Percentiles rank a stretch among this genome's conserved stretches.
Conservation (phyloP, 2,888 invertebrate species). For the Eupithecia subumbrata region DNA sequence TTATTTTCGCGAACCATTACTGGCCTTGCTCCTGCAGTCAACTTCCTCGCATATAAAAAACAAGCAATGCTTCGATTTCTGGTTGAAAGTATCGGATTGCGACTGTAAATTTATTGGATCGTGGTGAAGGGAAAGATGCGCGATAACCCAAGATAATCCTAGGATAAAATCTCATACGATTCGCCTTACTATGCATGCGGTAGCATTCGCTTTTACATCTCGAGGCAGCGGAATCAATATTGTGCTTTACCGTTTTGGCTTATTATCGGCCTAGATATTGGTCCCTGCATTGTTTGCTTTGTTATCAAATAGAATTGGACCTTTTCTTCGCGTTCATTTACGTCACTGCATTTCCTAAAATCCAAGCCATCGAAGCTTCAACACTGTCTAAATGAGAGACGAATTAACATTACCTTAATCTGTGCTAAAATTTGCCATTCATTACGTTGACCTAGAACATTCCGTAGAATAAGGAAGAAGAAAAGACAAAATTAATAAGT, state of each 20-base stretch:
- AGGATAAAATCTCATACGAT: conserved; percentile 74
- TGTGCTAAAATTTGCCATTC: background rate
- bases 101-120: conserved; percentile 35
- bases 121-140: conserved; percentile 62
- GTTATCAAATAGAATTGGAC: background rate
- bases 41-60: background rate
- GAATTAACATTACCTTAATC: background rate
- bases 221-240: conserved; percentile 50
- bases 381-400: background rate
- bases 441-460: too few species aligned
- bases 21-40: conserved; percentile 4
- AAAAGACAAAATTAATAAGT: too few species aligned
- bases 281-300: background rate
- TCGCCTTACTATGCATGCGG: conserved; percentile 69
- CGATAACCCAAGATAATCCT: conserved; percentile 79
- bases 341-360: background rate
- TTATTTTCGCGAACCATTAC: conserved; percentile 43
- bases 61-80: conserved; percentile 46
- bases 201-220: conserved; percentile 61
- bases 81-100: conserved; percentile 23
- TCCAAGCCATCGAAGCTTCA: background rate
- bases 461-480: too few species aligned
- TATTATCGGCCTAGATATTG: background rate
- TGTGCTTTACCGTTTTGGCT: conserved; percentile 29
- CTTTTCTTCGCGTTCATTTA: background rate